Conservation (phyloP, 2,113 vertebrate species). For the Lynx canadensis region DNA sequence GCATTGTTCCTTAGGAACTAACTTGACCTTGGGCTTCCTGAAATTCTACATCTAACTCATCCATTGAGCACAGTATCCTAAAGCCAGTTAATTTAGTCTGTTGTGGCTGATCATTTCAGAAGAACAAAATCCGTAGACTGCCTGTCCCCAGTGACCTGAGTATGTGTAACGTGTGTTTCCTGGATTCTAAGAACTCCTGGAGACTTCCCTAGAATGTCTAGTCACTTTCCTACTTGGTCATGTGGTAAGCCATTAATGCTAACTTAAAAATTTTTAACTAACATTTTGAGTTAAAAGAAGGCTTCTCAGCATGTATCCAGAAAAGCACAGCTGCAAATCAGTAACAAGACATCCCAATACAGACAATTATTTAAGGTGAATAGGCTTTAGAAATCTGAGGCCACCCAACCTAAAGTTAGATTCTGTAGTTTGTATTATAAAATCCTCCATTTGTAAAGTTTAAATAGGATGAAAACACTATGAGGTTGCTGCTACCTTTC, state of each 20-base stretch:
- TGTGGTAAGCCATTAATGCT: background rate
- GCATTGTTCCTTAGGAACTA: background rate
- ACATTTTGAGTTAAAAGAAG: background rate
- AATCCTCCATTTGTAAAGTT: background rate
- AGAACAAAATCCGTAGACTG: background rate
- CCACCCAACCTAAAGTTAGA: background rate
- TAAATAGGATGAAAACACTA: conserved; percentile 12
- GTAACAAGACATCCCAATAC: background rate
- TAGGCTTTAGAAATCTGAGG: background rate
- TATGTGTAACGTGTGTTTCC: background rate
- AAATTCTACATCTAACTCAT: background rate
- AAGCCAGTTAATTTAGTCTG: background rate
- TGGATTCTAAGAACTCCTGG: background rate
- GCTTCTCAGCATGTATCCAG: background rate
- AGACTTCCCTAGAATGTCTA: background rate
- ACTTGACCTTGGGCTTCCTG: background rate
- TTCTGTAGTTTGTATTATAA: background rate
- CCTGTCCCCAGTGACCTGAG: background rate
- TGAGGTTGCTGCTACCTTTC: background rate
- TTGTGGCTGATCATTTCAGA: background rate
- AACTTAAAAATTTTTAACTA: background rate
- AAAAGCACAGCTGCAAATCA: background rate
- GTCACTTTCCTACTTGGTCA: background rate
- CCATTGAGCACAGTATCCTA: background rate
- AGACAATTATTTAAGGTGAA: background rate